These are phyloP conservation scores for Luidia sarsii DNA, from an alignment of 53 echinoderm and acorn worm genomes.

Conservation along the genomic window DNA sequence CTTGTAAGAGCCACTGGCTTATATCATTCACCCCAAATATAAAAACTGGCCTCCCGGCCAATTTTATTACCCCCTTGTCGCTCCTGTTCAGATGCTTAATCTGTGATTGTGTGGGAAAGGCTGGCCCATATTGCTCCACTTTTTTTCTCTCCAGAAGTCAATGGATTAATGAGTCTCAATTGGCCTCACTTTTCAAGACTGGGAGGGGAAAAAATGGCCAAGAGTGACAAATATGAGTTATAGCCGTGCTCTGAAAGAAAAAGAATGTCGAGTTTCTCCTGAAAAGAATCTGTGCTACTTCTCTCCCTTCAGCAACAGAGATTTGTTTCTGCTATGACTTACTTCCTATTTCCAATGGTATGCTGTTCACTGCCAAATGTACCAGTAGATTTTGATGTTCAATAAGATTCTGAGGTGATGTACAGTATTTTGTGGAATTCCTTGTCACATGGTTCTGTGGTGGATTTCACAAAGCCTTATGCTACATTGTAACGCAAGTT, in stretches of 20 bases:
- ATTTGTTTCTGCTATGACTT: too few species aligned
- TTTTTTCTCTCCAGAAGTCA: constrained; percentile 26
- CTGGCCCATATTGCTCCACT: constrained; percentile 35
- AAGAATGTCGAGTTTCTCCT: too few species aligned
- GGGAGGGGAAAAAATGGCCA: neutral
- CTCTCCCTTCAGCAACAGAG: too few species aligned
- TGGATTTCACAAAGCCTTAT: too few species aligned
- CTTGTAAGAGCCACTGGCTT: constrained; percentile 7
- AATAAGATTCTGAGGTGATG: too few species aligned
- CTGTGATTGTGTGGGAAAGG: constrained; percentile 5
- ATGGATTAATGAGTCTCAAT: constrained; percentile 43
- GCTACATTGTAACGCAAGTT: too few species aligned
- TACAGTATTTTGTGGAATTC: too few species aligned
- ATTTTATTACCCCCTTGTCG: constrained; percentile 36
- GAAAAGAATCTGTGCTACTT: too few species aligned
- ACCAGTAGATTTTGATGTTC: too few species aligned
- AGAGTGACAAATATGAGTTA: constrained; percentile 25
- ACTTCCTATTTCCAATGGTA: too few species aligned
- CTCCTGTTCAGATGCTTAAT: constrained; percentile 39
- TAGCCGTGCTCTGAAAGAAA: neutral
- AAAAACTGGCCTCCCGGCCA: neutral
- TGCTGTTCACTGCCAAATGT: too few species aligned
- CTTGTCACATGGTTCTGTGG: too few species aligned
- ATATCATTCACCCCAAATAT: constrained; percentile 30
- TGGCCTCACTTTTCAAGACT: neutral